A percentile compares a stretch with the other conserved stretches of the same genome.
Conservation (phyloP, 2,797 vertebrate genomes). For the Spinus olivaceus region DNA sequence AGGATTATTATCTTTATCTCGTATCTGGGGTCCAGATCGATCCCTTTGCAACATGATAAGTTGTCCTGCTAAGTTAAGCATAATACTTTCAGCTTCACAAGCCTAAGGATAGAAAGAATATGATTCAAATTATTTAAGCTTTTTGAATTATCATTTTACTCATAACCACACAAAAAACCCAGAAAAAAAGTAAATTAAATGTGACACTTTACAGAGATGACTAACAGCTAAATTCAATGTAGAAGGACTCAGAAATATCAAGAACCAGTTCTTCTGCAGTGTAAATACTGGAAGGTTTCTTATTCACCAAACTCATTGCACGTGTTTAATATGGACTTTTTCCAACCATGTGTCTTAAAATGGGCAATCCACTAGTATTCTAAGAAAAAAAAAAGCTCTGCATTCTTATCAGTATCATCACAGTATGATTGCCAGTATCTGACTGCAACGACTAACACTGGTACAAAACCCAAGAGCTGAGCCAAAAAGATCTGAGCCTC, state of each 20-base stretch:
- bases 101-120: conserved; percentile 73
- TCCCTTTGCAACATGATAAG: conserved; percentile 98
- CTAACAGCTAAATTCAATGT: neutral
- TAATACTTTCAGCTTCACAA: conserved; percentile 96
- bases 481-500: neutral
- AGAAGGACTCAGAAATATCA: neutral
- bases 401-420: neutral
- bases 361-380: neutral
- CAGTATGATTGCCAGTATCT: neutral
- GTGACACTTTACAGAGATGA: neutral
- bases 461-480: neutral
- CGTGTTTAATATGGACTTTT: neutral
- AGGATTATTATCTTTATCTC: conserved; percentile 87
- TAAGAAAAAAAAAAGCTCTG: neutral
- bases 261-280: neutral
- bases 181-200: neutral
- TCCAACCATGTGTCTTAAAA: neutral
- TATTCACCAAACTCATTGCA: neutral
- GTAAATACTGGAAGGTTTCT: neutral
- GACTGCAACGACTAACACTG: neutral
- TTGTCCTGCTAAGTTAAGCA: conserved; percentile 97
- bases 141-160: neutral
- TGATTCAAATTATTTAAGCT: neutral
- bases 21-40: conserved; percentile 94
- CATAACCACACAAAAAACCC: neutral